phyloP scores from a whole-genome alignment of 2,888 invertebrate species.

The Catocala nupta region DNA sequence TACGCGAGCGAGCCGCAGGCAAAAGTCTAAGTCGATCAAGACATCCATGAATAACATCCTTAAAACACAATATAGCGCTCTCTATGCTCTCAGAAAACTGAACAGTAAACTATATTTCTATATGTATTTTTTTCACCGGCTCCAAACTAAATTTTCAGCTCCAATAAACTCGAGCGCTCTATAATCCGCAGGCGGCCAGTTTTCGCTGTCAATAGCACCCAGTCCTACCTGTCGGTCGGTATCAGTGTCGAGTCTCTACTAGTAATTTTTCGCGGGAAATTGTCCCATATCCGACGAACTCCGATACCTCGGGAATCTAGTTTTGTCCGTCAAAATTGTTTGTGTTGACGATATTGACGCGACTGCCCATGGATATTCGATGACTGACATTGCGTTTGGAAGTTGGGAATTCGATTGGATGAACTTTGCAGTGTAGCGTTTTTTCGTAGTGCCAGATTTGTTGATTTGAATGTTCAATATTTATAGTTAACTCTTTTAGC shows the following conservation, averaged over 20 bases:
- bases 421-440: not conserved
- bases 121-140: no score
- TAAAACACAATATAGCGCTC: no score
- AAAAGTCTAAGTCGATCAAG: no score
- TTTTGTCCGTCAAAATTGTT: constrained; percentile 62
- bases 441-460: no score
- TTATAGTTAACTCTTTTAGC: constrained; percentile 2
- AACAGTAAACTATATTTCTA: no score
- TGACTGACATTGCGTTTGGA: constrained; percentile 21
- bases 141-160: not conserved
- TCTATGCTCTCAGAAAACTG: no score
- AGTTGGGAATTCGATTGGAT: constrained; percentile 2
- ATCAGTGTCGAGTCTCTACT: constrained; percentile 70
- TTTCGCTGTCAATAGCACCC: constrained; percentile 25
- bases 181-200: constrained; percentile 23
- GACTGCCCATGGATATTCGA: constrained; percentile 8
- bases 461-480: no score
- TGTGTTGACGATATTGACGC: constrained; percentile 23
- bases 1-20: no score
- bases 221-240: constrained; percentile 45
- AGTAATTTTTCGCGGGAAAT: constrained; percentile 84
- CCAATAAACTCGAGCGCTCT: not conserved
- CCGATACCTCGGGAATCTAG: constrained; percentile 68
- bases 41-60: no score
- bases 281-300: constrained; percentile 80